phyloP scores from a whole-genome alignment of 2,888 invertebrate genomes.

The Ophioninae sp. region DNA sequence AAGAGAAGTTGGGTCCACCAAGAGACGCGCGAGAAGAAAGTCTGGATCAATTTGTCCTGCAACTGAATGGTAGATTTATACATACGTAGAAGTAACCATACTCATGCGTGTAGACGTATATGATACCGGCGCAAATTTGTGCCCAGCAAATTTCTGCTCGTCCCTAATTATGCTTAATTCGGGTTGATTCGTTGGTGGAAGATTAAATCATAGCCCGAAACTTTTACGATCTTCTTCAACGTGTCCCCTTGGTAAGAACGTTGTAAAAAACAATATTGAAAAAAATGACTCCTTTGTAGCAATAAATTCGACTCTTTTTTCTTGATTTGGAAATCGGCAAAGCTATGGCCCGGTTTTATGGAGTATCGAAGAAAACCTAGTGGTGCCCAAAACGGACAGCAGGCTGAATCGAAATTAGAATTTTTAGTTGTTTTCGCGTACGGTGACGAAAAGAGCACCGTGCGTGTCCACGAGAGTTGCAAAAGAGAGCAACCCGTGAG shows the following conservation, averaged over 20 bases:
- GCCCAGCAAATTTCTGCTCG: conserved; percentile 68
- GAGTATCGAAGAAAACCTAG: background rate
- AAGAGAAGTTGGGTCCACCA: background rate
- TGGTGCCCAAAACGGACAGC: background rate
- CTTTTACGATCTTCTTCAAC: background rate
- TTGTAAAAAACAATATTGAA: conserved; percentile 11
- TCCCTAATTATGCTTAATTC: conserved; percentile 76
- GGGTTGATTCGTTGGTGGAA: conserved; percentile 74
- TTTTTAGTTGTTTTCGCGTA: conserved; percentile 11
- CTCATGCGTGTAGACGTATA: background rate
- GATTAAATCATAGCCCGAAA: conserved; percentile 68
- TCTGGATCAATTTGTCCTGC: conserved; percentile 70
- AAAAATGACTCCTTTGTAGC: background rate
- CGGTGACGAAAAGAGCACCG: conserved; percentile 13
- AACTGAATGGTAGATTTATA: background rate
- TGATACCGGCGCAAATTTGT: conserved; percentile 66
- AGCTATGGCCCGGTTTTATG: background rate
- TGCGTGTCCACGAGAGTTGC: conserved; percentile 6
- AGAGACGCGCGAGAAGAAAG: conserved; percentile 34
- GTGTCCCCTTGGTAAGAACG: background rate
- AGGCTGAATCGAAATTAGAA: background rate
- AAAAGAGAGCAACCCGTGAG: background rate
- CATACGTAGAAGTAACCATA: background rate
- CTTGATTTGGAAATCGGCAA: background rate
- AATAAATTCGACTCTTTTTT: background rate